Conservation (phyloP, 1,140 invertebrate genomes). For the Drosophila kikkawai region DNA sequence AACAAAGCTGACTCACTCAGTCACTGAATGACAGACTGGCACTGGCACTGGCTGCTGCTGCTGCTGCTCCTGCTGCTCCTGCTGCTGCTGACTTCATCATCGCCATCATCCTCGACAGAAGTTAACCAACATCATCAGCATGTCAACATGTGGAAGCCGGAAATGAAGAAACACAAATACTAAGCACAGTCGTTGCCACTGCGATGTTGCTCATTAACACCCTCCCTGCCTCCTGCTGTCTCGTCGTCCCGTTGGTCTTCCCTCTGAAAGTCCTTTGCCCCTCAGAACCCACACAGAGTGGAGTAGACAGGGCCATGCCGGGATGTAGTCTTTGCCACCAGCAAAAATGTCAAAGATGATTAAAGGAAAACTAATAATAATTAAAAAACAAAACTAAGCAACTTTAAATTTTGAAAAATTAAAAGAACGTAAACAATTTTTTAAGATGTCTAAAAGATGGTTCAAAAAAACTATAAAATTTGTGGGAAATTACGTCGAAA, state of each 20-base stretch:
- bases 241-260: neutral
- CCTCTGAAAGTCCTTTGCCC: neutral
- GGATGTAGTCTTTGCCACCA: slow-evolving; percentile 30
- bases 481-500: too few relatives aligned
- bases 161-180: slow-evolving; percentile 82
- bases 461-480: too few relatives aligned
- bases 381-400: neutral
- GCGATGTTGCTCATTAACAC: slow-evolving; percentile 77
- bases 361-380: neutral
- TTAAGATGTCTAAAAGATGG: neutral
- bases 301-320: slow-evolving; percentile 37
- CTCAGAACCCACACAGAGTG: slow-evolving; percentile 1
- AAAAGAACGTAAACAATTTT: too few relatives aligned
- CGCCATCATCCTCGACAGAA: slow-evolving; percentile 56
- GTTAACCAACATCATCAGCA: slow-evolving; percentile 66
- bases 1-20: slow-evolving; percentile 60
- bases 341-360: slow-evolving; percentile 39
- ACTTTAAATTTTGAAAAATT: neutral
- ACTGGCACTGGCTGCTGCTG: slow-evolving; percentile 21
- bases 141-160: slow-evolving; percentile 82
- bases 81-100: slow-evolving; percentile 70
- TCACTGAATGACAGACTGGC: slow-evolving; percentile 31
- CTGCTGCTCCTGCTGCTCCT: slow-evolving; percentile 42
- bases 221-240: slow-evolving; percentile 11
- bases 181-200: slow-evolving; percentile 77